Conservation (phyloP, 2,797 vertebrate genomes). For the Discoglossus pictus region DNA sequence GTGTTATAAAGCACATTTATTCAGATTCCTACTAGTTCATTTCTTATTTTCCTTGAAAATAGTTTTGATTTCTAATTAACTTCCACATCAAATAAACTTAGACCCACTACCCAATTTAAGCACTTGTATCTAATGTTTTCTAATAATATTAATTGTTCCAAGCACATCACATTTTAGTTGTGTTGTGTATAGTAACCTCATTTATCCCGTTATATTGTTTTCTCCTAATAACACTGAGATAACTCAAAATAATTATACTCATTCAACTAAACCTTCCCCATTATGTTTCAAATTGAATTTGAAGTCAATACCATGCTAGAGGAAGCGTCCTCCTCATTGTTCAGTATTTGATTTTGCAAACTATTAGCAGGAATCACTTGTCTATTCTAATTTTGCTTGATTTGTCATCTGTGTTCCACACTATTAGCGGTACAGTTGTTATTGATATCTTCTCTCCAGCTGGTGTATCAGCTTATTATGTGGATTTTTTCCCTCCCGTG, state of each 20-base stretch:
- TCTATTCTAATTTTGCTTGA: conserved; percentile 48
- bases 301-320: conserved; percentile 41
- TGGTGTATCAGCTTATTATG: conserved; percentile 33
- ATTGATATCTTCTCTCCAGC: conserved; percentile 45
- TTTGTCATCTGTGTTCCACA: conserved; percentile 44
- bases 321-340: conserved; percentile 35
- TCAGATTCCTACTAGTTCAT: no score
- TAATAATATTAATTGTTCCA: conserved; percentile 17
- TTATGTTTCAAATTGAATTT: conserved; percentile 47
- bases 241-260: conserved; percentile 48
- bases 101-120: no score
- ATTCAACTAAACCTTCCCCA: conserved; percentile 44
- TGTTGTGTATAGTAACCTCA: no score
- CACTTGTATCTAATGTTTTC: no score
- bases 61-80: no score
- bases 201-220: conserved; percentile 26
- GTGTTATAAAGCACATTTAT: no score
- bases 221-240: conserved; percentile 39
- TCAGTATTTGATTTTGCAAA: conserved; percentile 40
- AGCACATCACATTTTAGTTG: conserved; percentile 17
- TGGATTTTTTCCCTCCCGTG: conserved; percentile 16
- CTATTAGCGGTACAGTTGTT: conserved; percentile 42
- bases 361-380: conserved; percentile 46
- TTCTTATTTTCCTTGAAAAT: no score
- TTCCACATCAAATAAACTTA: no score